phyloP scores from a whole-genome alignment of 2,113 vertebrate species.

The Solea senegalensis region DNA sequence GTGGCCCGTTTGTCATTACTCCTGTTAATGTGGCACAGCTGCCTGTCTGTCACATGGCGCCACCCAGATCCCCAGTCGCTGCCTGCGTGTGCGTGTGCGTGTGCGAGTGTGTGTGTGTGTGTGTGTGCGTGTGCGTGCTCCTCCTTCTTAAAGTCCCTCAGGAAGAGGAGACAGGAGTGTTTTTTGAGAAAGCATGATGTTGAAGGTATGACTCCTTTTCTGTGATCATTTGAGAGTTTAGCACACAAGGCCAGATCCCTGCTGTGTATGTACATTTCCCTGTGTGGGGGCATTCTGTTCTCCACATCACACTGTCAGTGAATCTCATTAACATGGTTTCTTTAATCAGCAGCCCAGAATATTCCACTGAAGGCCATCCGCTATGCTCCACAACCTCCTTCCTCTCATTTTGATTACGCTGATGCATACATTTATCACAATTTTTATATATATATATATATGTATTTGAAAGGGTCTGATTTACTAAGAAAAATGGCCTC shows the following conservation, averaged over 20 bases:
- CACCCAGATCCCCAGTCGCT: constrained; percentile 51
- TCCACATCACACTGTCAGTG: constrained; percentile 71
- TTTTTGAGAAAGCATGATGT: constrained; percentile 4
- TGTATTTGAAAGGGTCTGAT: constrained; percentile 32
- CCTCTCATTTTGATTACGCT: constrained; percentile 62
- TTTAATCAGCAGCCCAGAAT: constrained; percentile 76
- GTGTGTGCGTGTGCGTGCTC: constrained; percentile 8
- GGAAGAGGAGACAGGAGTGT: constrained; percentile 24
- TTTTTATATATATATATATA: neutral
- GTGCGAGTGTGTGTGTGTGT: constrained; percentile 2
- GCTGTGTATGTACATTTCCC: constrained; percentile 47
- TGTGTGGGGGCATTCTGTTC: constrained; percentile 52
- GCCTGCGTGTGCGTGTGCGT: constrained; percentile 1
- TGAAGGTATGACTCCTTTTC: constrained; percentile 35
- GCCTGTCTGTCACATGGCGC: constrained; percentile 53
- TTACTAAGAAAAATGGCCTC: constrained; percentile 27
- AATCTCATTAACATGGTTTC: constrained; percentile 78
- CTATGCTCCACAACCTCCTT: constrained; percentile 47
- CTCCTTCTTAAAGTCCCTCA: constrained; percentile 15
- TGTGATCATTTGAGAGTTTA: constrained; percentile 29
- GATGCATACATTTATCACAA: constrained; percentile 57
- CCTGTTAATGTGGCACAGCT: constrained; percentile 63
- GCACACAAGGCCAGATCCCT: constrained; percentile 29
- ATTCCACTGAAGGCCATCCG: constrained; percentile 70
- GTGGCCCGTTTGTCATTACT: constrained; percentile 61